Percentiles rank a stretch among this genome's conserved stretches.
These are phyloP conservation scores for Hipposideros larvatus DNA, from an alignment of 2,797 vertebrate species.

Conservation along the genomic window DNA sequence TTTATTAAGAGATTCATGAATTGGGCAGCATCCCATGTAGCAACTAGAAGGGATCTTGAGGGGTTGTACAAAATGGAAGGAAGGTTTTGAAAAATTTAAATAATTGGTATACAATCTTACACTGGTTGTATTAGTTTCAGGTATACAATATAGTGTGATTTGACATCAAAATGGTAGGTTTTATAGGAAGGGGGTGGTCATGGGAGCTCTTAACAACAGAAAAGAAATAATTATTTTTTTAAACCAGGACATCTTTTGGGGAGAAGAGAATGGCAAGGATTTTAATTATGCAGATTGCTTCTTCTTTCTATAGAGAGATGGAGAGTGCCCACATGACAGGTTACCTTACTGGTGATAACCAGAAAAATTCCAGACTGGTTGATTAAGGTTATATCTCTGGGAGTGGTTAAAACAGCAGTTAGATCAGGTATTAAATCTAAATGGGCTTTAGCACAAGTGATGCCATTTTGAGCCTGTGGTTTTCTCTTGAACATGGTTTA, in stretches of 20 bases:
- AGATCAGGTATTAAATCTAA: not conserved
- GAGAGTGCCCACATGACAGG: not conserved
- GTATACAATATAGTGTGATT: not conserved
- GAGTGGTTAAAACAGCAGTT: not conserved
- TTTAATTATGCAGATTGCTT: not conserved
- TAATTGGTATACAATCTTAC: not conserved
- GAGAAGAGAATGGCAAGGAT: not conserved
- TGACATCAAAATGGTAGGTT: not conserved
- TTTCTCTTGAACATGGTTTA: not conserved
- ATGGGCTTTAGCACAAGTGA: not conserved
- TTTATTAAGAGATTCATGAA: not conserved
- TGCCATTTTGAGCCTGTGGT: not conserved
- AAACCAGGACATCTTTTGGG: not conserved
- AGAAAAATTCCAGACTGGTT: not conserved
- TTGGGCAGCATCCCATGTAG: not conserved
- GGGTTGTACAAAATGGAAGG: not conserved
- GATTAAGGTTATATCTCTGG: not conserved
- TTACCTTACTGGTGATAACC: not conserved
- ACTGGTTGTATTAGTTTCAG: not conserved
- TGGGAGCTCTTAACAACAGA: not conserved
- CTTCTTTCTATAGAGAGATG: not conserved
- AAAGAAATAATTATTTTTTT: not conserved
- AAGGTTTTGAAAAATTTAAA: not conserved
- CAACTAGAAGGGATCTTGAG: not conserved
- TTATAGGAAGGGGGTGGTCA: not conserved